Evolutionary conservation across 2,888 invertebrate genomes (phyloP), one percentile per base, ranked within the genome.

Genomic region (Caenorhabditis uteleia): DNA sequence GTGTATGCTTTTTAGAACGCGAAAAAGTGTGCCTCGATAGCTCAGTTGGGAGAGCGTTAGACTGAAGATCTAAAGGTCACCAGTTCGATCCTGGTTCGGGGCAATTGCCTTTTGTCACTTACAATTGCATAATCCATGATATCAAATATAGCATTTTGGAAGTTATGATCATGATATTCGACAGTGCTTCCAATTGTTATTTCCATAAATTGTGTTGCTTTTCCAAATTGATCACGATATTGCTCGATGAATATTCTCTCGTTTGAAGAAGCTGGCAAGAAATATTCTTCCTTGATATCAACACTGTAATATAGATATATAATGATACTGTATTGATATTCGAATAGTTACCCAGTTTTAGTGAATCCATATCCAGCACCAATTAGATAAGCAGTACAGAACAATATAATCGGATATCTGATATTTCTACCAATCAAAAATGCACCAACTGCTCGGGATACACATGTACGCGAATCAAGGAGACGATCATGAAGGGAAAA

Each of bases 21-120:
- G 7, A 29, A 29, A 29, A 29, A 29, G 14, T 44, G 10, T 34
- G 64, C 68, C 64, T 64, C 56, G 69, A 75, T 80, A 80, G 81
- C 81, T 80, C 82, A 82, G 80, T 80, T 77, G 82, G 82, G 80
- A 82, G 80, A 82, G 80, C 82, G 80, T 81, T 79, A 78, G 80
- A 80, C 80, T 80, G 80, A 80, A 82, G 80, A 82, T 80, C 80
- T 78, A 78, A 80, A 82, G 72, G 80, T 80, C 80, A 71, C 79
- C 77, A 78, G 80, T 81, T 80, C 80, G 77, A 81, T 79, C 80
- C 81, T 80, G 79, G 80, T 74, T 79, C 74, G 74, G 65, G 77
- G 77, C 77, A 79, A 50, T 50, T 38, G 16, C 56, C n/a, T 36
- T 21, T 18, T 18, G n/a, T 3, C 23, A 53, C 62, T 53, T 20